Evolutionary conservation across 1,140 invertebrate species (phyloP).

Genomic region (Neomicropteryx cornuta): DNA sequence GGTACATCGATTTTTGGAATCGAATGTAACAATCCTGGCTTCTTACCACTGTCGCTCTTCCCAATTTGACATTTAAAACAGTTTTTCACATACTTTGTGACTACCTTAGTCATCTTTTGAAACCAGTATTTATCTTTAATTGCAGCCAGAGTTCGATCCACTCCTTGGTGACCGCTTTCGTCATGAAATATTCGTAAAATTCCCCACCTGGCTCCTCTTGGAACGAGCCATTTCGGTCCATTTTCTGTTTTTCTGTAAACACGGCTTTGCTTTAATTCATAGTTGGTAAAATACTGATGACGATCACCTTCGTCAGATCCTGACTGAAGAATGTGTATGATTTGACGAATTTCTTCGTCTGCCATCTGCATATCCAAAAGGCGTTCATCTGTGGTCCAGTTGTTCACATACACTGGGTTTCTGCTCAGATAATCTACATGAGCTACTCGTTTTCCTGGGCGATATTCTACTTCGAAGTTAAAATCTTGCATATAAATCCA

Average conservation of each 20-base stretch:
- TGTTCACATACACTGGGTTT: conserved; percentile 14
- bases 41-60: neutral
- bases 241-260: conserved; percentile 6
- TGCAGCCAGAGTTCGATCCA: conserved; percentile 12
- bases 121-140: conserved; percentile 17
- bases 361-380: conserved; percentile 7
- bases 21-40: neutral
- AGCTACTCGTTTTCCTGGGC: conserved; percentile 17
- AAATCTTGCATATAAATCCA: conserved; percentile 28
- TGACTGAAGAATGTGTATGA: conserved; percentile 5
- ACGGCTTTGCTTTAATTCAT: conserved; percentile 4
- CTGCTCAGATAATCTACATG: conserved; percentile 28
- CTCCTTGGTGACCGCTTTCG: conserved; percentile 15
- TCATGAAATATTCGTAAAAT: conserved; percentile 16
- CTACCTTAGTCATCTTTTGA: conserved; percentile 9
- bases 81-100: conserved; percentile 9
- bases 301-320: too few species aligned
- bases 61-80: conserved; percentile 9
- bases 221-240: conserved; percentile 7
- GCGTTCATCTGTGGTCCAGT: conserved; percentile 8
- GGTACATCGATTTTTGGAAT: conserved; percentile 7
- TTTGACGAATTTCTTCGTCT: conserved; percentile 6
- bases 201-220: conserved; percentile 9
- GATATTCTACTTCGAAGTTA: conserved; percentile 26
- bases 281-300: conserved; percentile 2